phyloP scores from a whole-genome alignment of 2,113 vertebrate genomes.

The Elanoides forficatus region DNA sequence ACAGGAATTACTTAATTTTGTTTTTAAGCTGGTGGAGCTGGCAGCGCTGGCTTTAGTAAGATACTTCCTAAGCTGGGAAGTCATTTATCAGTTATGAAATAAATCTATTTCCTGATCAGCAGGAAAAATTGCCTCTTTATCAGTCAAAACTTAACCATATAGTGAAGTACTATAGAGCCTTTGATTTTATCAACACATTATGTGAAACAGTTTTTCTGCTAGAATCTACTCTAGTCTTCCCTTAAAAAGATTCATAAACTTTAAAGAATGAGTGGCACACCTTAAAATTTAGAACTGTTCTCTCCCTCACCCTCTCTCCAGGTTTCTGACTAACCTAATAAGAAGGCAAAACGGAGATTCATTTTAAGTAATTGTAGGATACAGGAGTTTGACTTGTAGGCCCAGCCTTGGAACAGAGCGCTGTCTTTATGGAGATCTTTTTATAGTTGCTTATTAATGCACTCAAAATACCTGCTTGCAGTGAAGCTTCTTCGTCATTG shows the following conservation, averaged over 20 bases:
- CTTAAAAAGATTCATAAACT: neutral
- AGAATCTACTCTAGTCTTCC: neutral
- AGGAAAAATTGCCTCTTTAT: neutral
- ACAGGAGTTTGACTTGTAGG: neutral
- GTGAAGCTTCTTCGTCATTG: neutral
- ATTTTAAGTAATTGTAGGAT: conserved; percentile 14
- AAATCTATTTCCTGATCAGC: neutral
- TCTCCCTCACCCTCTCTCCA: neutral
- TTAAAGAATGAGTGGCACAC: neutral
- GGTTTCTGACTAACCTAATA: neutral
- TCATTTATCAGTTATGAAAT: neutral
- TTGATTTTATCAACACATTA: neutral
- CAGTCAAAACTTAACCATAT: neutral
- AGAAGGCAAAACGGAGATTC: neutral
- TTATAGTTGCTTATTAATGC: conserved; percentile 19
- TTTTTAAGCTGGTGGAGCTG: neutral
- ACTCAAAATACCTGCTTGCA: neutral
- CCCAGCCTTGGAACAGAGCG: neutral
- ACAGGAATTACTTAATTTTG: neutral
- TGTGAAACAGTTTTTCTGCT: neutral
- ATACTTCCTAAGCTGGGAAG: neutral
- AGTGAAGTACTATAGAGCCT: neutral
- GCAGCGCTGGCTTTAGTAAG: neutral
- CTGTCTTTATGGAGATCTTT: neutral
- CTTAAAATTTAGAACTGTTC: neutral